Conservation (phyloP, 2,113 vertebrate species). For the Rhinopithecus roxellana region DNA sequence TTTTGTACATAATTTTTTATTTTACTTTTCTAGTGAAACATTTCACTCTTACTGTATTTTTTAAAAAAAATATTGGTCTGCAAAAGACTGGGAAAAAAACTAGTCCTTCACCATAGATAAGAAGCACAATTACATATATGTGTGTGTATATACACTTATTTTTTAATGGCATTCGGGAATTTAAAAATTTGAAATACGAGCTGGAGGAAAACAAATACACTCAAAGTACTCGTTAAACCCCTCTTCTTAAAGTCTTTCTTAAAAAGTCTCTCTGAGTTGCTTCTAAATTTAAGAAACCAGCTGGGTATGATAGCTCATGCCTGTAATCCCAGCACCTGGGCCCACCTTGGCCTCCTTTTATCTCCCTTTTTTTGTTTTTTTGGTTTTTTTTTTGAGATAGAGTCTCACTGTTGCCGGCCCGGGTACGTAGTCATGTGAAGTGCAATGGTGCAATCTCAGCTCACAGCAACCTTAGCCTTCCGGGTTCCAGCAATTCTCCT, state of each 20-base stretch:
- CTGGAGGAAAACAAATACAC: neutral
- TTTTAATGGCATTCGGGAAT: neutral
- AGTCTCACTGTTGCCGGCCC: too few species aligned
- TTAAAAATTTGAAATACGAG: neutral
- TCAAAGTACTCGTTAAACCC: neutral
- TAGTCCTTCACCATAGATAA: neutral
- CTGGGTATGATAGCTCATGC: too few species aligned
- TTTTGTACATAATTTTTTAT: neutral
- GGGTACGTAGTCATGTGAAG: too few species aligned
- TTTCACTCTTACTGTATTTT: neutral
- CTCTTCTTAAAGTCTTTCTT: neutral
- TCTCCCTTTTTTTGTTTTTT: too few species aligned
- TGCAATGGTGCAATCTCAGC: too few species aligned
- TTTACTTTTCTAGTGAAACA: neutral
- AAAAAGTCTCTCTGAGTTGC: neutral
- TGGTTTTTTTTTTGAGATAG: too few species aligned
- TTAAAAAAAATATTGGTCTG: neutral
- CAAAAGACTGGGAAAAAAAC: neutral
- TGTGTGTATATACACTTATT: neutral
- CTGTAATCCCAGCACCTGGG: too few species aligned
- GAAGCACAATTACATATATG: neutral
- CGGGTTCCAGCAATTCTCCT: too few species aligned
- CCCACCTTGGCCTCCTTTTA: too few species aligned
- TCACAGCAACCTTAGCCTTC: too few species aligned
- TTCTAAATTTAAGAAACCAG: neutral